A percentile compares a stretch with the other conserved stretches of the same genome.
These are phyloP conservation scores for Campaea margaritaria DNA, from an alignment of 2,888 invertebrate species.

Conservation along the genomic window DNA sequence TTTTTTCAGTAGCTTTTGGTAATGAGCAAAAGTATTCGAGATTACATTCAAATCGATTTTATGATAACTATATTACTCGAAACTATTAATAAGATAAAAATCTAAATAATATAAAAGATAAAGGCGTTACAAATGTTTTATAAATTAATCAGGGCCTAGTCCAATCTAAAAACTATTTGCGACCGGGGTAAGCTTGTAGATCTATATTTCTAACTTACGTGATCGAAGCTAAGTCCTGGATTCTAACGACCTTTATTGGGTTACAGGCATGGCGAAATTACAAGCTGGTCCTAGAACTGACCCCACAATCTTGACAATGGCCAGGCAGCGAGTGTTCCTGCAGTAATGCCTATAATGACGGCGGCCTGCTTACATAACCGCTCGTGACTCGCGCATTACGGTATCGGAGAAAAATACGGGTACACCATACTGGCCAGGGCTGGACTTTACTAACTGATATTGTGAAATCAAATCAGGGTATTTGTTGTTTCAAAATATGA, in stretches of 20 bases:
- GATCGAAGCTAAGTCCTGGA: conserved; percentile 16
- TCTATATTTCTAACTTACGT: conserved; percentile 11
- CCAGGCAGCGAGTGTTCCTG: conserved; percentile 72
- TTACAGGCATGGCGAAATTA: conserved; percentile 71
- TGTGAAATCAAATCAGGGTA: too few relatives aligned
- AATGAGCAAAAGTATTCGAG: too few relatives aligned
- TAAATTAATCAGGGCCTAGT: too few relatives aligned
- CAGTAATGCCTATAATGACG: conserved; percentile 79
- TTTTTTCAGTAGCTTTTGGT: too few relatives aligned
- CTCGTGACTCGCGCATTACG: conserved; percentile 85
- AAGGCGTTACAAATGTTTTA: too few relatives aligned
- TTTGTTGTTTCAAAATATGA: too few relatives aligned
- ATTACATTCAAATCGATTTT: too few relatives aligned
- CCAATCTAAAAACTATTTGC: too few relatives aligned
- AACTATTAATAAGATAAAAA: too few relatives aligned
- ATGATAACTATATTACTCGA: too few relatives aligned
- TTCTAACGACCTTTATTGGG: conserved; percentile 72
- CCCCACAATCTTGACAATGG: conserved; percentile 85
- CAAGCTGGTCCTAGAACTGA: conserved; percentile 72
- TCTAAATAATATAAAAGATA: too few relatives aligned
- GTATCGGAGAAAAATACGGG: conserved; percentile 80
- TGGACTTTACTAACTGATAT: conserved; percentile 39
- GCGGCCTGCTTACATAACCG: conserved; percentile 83
- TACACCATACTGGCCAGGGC: conserved; percentile 57
- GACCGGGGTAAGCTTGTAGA: too few relatives aligned